Percentiles rank a stretch among this genome's conserved stretches.
Evolutionary conservation across 2,113 vertebrate species (phyloP).

Genomic region (Burhinus bistriatus): DNA sequence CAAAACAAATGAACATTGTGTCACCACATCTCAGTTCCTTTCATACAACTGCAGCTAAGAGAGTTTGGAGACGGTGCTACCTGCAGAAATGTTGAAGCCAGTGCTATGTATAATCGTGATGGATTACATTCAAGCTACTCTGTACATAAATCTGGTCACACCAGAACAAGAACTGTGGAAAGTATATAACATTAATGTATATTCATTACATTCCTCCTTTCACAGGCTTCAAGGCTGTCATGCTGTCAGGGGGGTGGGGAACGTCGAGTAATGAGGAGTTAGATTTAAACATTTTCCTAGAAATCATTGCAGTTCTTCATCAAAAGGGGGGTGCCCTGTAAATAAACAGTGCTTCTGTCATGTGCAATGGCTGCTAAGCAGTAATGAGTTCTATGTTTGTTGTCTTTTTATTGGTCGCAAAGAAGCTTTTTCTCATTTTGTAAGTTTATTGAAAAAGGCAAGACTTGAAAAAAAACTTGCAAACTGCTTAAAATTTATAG

Average conservation of each 20-base stretch:
- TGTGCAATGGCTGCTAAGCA: neutral
- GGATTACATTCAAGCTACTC: slow-evolving; percentile 33
- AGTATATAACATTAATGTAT: slow-evolving; percentile 5
- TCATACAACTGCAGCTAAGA: neutral
- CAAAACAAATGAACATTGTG: slow-evolving; percentile 43
- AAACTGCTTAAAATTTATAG: neutral
- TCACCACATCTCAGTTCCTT: neutral
- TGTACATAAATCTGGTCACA: slow-evolving; percentile 44
- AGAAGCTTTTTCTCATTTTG: neutral
- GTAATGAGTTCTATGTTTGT: neutral
- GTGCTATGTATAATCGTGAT: neutral
- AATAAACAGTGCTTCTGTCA: neutral
- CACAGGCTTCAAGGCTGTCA: neutral
- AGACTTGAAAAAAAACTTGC: neutral
- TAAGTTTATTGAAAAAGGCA: neutral
- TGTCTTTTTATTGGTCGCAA: neutral
- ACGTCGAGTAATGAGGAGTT: neutral
- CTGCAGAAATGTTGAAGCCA: neutral
- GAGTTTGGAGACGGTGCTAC: neutral
- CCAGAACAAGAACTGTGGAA: slow-evolving; percentile 33
- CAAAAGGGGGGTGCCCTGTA: neutral
- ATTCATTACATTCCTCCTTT: slow-evolving; percentile 25
- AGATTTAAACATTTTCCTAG: slow-evolving; percentile 19
- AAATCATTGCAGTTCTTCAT: neutral
- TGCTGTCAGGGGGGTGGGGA: neutral